Conservation (phyloP, 1,140 invertebrate species). For the Vanessa atalanta region DNA sequence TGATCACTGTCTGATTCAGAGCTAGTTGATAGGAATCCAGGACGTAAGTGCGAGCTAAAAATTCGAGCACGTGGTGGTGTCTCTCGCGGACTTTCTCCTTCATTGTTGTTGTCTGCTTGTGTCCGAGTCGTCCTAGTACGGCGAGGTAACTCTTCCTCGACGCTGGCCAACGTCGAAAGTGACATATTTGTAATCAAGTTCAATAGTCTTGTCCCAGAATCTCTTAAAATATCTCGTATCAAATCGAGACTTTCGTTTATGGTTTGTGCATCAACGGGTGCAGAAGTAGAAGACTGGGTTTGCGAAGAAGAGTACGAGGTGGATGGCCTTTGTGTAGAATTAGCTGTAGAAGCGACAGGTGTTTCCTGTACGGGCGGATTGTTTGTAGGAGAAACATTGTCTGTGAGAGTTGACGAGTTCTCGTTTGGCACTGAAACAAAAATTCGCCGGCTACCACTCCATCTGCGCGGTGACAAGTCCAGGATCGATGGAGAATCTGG, state of each 20-base stretch:
- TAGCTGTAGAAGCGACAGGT: conserved; percentile 40
- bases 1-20: conserved; percentile 74
- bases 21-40: conserved; percentile 59
- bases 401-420: conserved; percentile 21
- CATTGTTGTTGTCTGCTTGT: conserved; percentile 57
- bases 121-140: conserved; percentile 42
- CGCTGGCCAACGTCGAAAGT: conserved; percentile 56
- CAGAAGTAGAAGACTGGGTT: conserved; percentile 39
- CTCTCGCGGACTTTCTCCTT: conserved; percentile 32
- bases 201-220: conserved; percentile 74
- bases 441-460: conserved; percentile 33
- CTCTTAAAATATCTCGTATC: conserved; percentile 75
- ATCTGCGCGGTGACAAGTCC: conserved; percentile 48
- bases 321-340: conserved; percentile 40
- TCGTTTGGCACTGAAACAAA: conserved; percentile 39
- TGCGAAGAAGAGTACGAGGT: conserved; percentile 57
- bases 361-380: conserved; percentile 29
- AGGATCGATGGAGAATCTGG: conserved; percentile 43
- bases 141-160: conserved; percentile 50
- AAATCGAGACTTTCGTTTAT: conserved; percentile 73
- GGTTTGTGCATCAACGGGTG: conserved; percentile 64
- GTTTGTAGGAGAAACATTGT: conserved; percentile 29
- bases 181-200: conserved; percentile 77
- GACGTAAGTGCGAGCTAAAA: conserved; percentile 46
- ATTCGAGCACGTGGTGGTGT: conserved; percentile 42